Evolutionary conservation across 2,888 invertebrate species (phyloP).

Genomic region (Dryococelus australis): DNA sequence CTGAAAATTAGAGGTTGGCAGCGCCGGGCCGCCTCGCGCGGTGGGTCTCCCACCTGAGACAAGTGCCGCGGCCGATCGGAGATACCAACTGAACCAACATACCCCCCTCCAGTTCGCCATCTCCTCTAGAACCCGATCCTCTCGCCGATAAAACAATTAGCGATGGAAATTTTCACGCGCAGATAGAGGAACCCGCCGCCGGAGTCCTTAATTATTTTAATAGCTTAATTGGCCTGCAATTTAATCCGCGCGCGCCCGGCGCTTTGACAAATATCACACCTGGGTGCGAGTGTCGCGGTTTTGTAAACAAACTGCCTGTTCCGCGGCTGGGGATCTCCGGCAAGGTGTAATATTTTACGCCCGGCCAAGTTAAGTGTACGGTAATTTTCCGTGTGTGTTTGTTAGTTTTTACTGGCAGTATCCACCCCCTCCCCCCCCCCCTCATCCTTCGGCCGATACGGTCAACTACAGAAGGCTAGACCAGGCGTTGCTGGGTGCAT

Average conservation of each 20-base stretch:
- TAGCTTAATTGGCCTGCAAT: slow-evolving; percentile 13
- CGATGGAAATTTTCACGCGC: slow-evolving; percentile 3
- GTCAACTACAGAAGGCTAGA: background rate
- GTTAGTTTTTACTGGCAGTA: background rate
- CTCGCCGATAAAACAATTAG: slow-evolving; percentile 5
- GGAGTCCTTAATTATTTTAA: background rate
- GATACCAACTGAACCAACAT: no score
- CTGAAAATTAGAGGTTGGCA: background rate
- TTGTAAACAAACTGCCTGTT: background rate
- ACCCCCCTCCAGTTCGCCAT: background rate
- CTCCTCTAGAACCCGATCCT: background rate
- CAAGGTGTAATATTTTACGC: background rate
- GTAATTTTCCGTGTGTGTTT: background rate
- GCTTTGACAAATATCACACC: background rate
- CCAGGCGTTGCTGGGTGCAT: background rate
- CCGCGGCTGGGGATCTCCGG: background rate
- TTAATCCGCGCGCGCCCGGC: background rate
- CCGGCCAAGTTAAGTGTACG: background rate
- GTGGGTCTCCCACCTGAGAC: background rate
- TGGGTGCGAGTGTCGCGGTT: background rate
- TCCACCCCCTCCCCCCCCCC: background rate
- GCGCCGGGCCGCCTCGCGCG: background rate
- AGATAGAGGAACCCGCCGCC: background rate
- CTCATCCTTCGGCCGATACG: no score
- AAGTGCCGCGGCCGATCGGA: background rate